These are phyloP conservation scores for Ephestia elutella DNA, from an alignment of 1,140 invertebrate species.

Conservation along the genomic window DNA sequence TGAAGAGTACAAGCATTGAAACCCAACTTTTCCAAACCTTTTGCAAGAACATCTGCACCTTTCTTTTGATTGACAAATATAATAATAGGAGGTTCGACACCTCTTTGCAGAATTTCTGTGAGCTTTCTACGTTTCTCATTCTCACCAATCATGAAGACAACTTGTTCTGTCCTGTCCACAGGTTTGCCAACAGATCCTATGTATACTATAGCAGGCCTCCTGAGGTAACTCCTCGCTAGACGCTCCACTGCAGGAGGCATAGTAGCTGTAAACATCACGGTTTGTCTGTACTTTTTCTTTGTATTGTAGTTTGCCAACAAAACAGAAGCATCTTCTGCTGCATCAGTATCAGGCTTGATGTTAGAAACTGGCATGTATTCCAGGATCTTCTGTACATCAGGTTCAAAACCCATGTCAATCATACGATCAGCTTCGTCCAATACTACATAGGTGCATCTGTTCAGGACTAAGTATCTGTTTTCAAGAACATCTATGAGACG, in stretches of 20 bases:
- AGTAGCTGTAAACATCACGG: slow-evolving; percentile 99
- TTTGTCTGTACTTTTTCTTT: slow-evolving; percentile 99
- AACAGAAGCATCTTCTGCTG: slow-evolving; percentile 95
- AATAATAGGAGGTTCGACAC: slow-evolving; percentile 97
- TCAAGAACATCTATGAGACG: slow-evolving; percentile 99
- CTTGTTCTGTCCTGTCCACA: slow-evolving; percentile 97
- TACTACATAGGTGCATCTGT: slow-evolving; percentile 96
- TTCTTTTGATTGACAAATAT: slow-evolving; percentile 99
- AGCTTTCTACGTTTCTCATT: slow-evolving; percentile 94
- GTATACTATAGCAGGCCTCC: slow-evolving; percentile 97
- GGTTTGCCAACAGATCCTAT: slow-evolving; percentile 99
- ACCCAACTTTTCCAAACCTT: slow-evolving; percentile 97
- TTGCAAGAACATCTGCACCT: slow-evolving; percentile 97
- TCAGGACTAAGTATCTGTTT: slow-evolving; percentile 97
- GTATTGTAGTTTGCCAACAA: slow-evolving; percentile 96
- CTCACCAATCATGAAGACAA: slow-evolving; percentile 96
- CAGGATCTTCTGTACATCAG: slow-evolving; percentile 98
- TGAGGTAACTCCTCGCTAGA: slow-evolving; percentile 94
- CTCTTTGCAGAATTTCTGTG: slow-evolving; percentile 88
- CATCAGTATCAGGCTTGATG: slow-evolving; percentile 98
- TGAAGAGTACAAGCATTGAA: slow-evolving; percentile 98
- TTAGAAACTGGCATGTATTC: slow-evolving; percentile 99
- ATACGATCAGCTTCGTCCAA: slow-evolving; percentile 97
- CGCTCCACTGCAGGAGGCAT: slow-evolving; percentile 99
- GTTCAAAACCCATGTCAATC: slow-evolving; percentile 99